phyloP scores from a whole-genome alignment of 2,888 invertebrate species.

The Odontomyia ornata region DNA sequence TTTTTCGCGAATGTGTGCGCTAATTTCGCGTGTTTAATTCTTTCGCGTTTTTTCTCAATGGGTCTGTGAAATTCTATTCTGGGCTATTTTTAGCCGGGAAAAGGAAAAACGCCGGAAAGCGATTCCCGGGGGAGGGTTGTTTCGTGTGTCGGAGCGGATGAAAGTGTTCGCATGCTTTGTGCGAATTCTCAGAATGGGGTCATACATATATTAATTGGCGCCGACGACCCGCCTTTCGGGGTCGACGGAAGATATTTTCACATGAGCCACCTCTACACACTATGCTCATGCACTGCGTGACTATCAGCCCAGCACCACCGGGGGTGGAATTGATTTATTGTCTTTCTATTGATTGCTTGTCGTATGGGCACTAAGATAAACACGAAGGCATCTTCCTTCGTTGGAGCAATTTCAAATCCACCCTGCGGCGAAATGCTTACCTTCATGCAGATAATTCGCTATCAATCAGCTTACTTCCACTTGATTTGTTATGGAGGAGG shows the following conservation, averaged over 20 bases:
- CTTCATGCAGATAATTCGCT: constrained; percentile 23
- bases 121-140: too few relatives aligned
- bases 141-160: neutral
- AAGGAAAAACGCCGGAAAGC: neutral
- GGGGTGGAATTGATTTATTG: neutral
- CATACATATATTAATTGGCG: constrained; percentile 17
- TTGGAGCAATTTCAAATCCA: neutral
- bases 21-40: too few relatives aligned
- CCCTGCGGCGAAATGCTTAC: constrained; percentile 5
- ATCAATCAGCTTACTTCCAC: constrained; percentile 14
- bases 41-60: too few relatives aligned
- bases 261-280: neutral
- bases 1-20: too few relatives aligned
- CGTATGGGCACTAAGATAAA: neutral
- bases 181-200: constrained; percentile 15
- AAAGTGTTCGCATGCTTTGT: constrained; percentile 1
- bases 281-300: neutral
- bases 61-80: neutral
- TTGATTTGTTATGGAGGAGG: neutral
- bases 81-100: neutral
- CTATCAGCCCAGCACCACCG: neutral
- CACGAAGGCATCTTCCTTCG: neutral
- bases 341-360: neutral
- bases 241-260: neutral
- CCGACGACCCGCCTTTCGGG: constrained; percentile 9